Evolutionary conservation across 92 coral and sea anemone genomes (phyloP).

Genomic region (Hydrozoanthus gracilis): DNA sequence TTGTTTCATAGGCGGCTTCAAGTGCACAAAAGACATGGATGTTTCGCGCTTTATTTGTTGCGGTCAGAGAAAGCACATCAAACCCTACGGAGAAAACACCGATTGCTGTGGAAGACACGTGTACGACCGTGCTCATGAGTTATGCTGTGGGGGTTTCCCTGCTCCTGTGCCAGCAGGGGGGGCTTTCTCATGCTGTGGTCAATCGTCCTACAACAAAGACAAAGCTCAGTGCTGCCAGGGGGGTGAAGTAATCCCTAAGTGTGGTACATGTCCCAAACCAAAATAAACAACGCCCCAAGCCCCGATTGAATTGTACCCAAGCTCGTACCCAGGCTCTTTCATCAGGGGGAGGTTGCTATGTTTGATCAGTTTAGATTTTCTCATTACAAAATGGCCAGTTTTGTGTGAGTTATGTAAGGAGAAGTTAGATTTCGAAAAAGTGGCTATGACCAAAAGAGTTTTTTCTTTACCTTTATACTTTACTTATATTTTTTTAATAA

Average conservation of each 20-base stretch:
- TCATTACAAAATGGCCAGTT: no score
- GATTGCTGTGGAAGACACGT: conserved; percentile 22
- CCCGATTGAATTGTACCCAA: background rate
- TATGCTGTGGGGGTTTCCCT: conserved; percentile 31
- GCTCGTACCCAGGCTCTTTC: background rate
- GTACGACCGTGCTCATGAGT: conserved; percentile 42
- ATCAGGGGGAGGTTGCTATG: no score
- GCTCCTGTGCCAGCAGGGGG: background rate
- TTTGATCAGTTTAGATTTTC: no score
- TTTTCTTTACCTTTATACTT: no score
- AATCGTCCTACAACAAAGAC: background rate
- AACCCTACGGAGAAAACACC: background rate
- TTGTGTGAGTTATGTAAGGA: no score
- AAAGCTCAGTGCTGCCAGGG: conserved; percentile 28
- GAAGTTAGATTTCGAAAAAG: no score
- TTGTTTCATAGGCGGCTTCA: background rate
- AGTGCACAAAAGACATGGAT: conserved; percentile 27
- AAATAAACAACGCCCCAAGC: background rate
- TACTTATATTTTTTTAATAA: no score
- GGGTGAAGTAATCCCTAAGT: conserved; percentile 4
- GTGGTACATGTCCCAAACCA: conserved; percentile 12
- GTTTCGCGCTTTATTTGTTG: conserved; percentile 25
- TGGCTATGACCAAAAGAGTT: no score
- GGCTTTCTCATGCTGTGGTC: conserved; percentile 14
- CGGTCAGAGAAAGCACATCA: conserved; percentile 3